These are phyloP conservation scores for Empidonax traillii DNA, from an alignment of 2,113 vertebrate species.

Conservation along the genomic window DNA sequence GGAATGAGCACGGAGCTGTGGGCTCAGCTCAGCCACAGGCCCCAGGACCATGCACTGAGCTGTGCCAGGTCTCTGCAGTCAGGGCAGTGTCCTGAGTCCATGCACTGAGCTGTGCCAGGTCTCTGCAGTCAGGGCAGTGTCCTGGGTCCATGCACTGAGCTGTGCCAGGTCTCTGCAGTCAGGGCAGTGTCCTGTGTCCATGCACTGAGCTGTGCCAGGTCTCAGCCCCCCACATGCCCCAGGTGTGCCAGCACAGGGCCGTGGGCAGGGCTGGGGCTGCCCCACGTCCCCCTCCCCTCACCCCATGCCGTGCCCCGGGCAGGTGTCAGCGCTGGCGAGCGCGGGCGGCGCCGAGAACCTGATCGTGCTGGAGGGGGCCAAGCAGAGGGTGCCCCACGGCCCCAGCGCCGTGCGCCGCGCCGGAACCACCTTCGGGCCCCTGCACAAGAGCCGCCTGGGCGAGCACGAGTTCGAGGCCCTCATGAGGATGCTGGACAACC, in stretches of 20 bases:
- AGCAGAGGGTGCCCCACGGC: constrained; percentile 77
- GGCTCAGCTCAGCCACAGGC: too few relatives aligned
- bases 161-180: neutral
- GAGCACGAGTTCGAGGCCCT: constrained; percentile 97
- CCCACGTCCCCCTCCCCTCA: too few relatives aligned
- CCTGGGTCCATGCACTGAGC: neutral
- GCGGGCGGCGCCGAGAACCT: constrained; percentile 88
- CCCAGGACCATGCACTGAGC: too few relatives aligned
- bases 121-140: too few relatives aligned
- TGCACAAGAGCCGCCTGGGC: constrained; percentile 92
- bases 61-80: accelerated
- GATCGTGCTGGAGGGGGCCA: constrained; percentile 86
- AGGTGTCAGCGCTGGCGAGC: constrained; percentile 90
- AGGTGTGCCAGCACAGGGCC: accelerated
- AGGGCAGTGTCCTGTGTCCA: neutral
- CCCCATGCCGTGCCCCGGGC: neutral
- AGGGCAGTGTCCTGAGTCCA: accelerated
- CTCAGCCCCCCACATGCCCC: neutral
- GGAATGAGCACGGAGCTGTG: too few relatives aligned
- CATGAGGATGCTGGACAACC: constrained; percentile 97
- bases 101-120: too few relatives aligned
- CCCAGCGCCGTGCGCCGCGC: constrained; percentile 90
- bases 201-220: neutral
- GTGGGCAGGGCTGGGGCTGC: accelerated
- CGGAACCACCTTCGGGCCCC: constrained; percentile 91